Conservation (phyloP, 2,113 vertebrate genomes). For the Alectura lathami region DNA sequence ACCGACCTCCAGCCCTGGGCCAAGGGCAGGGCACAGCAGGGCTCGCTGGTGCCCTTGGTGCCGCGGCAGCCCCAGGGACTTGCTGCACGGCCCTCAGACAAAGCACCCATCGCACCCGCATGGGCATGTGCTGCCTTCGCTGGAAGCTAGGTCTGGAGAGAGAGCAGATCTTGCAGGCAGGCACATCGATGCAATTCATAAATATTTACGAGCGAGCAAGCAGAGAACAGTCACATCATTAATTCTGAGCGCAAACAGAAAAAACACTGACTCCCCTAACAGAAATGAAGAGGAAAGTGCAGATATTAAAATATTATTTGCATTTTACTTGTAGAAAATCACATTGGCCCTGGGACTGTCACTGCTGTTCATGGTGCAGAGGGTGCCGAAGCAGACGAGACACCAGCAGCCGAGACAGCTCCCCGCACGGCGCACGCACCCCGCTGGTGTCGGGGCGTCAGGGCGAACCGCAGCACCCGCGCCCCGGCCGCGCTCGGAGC, state of each 20-base stretch:
- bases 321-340: not conserved
- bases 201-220: not conserved
- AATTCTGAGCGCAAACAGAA: not conserved
- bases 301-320: not conserved
- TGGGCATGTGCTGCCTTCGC: not conserved
- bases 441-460: not conserved
- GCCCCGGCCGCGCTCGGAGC: not conserved
- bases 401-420: no score
- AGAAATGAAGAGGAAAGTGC: not conserved
- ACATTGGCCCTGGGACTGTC: accelerated
- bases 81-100: not conserved
- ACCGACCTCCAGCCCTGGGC: not conserved
- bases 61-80: not conserved
- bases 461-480: not conserved
- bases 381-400: not conserved
- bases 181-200: not conserved
- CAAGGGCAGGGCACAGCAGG: not conserved
- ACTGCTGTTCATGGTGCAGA: not conserved
- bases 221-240: not conserved
- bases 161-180: not conserved
- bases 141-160: not conserved
- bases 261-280: not conserved
- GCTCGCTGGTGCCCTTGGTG: not conserved
- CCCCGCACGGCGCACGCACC: not conserved
- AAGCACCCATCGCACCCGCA: accelerated